These are phyloP conservation scores for Rynchops niger DNA, from an alignment of 2,113 vertebrate genomes.

Conservation along the genomic window DNA sequence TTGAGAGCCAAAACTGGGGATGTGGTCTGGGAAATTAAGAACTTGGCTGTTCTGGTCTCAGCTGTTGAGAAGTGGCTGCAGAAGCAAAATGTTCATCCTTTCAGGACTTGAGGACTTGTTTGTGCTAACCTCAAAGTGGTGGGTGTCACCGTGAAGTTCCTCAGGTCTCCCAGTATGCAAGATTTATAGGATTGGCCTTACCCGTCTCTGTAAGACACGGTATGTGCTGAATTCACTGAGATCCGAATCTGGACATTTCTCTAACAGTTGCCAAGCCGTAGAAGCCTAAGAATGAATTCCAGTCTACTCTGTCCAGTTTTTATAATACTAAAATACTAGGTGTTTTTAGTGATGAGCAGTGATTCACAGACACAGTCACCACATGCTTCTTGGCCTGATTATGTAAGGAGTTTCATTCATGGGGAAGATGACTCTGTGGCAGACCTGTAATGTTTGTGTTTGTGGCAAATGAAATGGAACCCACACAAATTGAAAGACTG, in stretches of 20 bases:
- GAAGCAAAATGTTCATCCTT: background rate
- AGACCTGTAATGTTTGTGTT: background rate
- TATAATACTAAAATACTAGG: background rate
- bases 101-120: background rate
- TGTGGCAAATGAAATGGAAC: background rate
- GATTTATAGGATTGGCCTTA: background rate
- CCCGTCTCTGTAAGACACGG: background rate
- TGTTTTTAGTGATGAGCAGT: background rate
- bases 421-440: background rate
- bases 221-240: background rate
- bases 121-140: background rate
- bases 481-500: background rate
- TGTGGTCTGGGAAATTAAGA: background rate
- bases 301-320: background rate
- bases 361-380: background rate
- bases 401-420: background rate
- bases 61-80: background rate
- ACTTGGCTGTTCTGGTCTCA: background rate
- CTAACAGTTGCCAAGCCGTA: background rate
- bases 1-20: background rate
- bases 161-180: background rate
- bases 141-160: accelerated
- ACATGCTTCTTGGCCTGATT: background rate
- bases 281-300: background rate
- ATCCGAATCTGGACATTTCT: background rate